Conservation (phyloP, 2,797 vertebrate species). For the Bovichtus diacanthus region DNA sequence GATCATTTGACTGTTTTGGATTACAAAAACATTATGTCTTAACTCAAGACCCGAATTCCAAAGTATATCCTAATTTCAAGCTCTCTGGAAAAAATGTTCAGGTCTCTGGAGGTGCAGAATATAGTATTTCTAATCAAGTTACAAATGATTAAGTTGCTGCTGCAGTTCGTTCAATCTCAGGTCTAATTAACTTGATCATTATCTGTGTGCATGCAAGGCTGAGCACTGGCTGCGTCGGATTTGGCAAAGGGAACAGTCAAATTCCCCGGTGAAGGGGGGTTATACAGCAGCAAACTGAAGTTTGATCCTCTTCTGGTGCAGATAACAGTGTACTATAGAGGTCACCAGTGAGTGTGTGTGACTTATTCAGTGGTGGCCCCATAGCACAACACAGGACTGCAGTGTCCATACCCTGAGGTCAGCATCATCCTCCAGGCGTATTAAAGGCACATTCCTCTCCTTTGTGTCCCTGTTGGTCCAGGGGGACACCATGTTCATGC, state of each 20-base stretch:
- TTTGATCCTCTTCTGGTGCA: conserved; percentile 69
- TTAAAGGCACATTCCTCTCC: conserved; percentile 86
- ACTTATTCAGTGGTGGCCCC: conserved; percentile 30
- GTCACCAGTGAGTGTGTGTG: conserved; percentile 40
- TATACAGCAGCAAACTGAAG: conserved; percentile 71
- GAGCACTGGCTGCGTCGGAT: conserved; percentile 85
- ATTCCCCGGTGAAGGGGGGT: conserved; percentile 73
- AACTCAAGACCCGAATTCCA: conserved; percentile 71
- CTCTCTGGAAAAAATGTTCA: conserved; percentile 60
- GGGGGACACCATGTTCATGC: conserved; percentile 78
- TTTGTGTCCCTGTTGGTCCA: conserved; percentile 68
- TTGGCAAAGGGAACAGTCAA: conserved; percentile 79
- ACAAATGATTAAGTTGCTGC: conserved; percentile 90
- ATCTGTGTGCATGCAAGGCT: conserved; percentile 87
- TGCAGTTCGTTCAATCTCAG: conserved; percentile 87
- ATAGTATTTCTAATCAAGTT: conserved; percentile 88
- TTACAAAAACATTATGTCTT: conserved; percentile 64
- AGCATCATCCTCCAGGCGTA: conserved; percentile 85
- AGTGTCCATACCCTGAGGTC: conserved; percentile 85
- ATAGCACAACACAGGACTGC: conserved; percentile 14
- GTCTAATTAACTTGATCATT: conserved; percentile 91
- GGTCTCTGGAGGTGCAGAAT: conserved; percentile 83
- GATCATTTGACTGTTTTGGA: conserved; percentile 61
- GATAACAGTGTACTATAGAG: conserved; percentile 50
- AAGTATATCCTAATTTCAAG: conserved; percentile 77